phyloP scores from a whole-genome alignment of 2,113 vertebrate genomes.

The Nycticryphes semicollaris region DNA sequence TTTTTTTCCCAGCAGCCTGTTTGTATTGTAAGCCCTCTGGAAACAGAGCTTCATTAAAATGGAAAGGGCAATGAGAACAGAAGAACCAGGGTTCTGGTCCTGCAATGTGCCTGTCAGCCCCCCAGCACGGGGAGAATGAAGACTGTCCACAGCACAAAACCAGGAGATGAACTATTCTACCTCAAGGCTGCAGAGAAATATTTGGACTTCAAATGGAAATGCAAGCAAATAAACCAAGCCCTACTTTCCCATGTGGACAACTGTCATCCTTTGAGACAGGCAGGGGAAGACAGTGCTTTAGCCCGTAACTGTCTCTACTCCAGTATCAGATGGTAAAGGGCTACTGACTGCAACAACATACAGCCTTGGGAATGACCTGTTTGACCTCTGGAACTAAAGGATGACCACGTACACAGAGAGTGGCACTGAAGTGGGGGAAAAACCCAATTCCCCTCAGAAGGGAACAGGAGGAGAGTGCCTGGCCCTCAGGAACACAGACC shows the following conservation, averaged over 20 bases:
- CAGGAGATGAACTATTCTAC: not conserved
- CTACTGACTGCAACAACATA: not conserved
- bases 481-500: not conserved
- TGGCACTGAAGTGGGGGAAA: not conserved
- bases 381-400: not conserved
- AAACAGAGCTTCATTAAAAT: not conserved
- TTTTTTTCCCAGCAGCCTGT: not conserved
- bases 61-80: not conserved
- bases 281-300: not conserved
- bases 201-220: not conserved
- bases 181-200: not conserved
- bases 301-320: not conserved
- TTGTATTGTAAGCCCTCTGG: not conserved
- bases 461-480: not conserved
- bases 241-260: not conserved
- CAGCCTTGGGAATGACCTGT: not conserved
- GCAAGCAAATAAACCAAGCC: not conserved
- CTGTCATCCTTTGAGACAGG: not conserved
- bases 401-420: not conserved
- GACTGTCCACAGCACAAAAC: not conserved
- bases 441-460: not conserved
- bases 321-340: not conserved
- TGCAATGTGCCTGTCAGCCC: not conserved
- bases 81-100: not conserved
- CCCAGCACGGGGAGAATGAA: not conserved